Evolutionary conservation across 2,888 invertebrate species (phyloP).

Genomic region (Synergus itoensis): DNA sequence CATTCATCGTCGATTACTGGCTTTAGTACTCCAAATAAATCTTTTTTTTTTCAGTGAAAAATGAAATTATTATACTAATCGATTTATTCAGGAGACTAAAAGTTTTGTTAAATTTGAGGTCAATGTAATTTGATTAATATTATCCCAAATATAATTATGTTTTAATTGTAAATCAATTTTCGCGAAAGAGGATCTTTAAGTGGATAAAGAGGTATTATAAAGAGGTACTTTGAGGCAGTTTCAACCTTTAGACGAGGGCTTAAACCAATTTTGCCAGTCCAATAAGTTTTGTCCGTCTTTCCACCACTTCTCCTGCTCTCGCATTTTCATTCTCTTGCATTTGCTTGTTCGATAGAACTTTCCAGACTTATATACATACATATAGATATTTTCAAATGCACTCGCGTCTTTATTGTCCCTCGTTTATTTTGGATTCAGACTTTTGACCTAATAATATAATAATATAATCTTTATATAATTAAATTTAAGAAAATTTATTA

Average conservation of each 20-base stretch:
- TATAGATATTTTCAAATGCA: neutral
- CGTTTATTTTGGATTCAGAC: neutral
- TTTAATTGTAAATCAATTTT: conserved; percentile 2
- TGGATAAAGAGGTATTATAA: conserved; percentile 58
- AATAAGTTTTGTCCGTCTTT: conserved; percentile 51
- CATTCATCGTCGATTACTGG: no score
- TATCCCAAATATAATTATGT: neutral
- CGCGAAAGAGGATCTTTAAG: conserved; percentile 49
- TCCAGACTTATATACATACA: neutral
- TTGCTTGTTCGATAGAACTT: conserved; percentile 23
- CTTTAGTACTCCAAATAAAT: neutral
- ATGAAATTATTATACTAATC: neutral
- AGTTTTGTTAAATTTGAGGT: neutral
- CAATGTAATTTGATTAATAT: neutral
- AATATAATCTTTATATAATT: no score
- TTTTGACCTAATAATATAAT: no score
- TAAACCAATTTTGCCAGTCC: conserved; percentile 66
- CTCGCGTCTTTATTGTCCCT: neutral
- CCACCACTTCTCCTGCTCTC: conserved; percentile 14
- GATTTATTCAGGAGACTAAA: neutral
- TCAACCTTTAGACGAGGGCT: conserved; percentile 59
- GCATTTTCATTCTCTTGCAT: conserved; percentile 21
- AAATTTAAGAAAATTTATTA: no score
- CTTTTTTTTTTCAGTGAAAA: neutral
- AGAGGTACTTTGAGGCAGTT: conserved; percentile 20